phyloP scores from a whole-genome alignment of 2,797 vertebrate species.

The Bovichtus variegatus region DNA sequence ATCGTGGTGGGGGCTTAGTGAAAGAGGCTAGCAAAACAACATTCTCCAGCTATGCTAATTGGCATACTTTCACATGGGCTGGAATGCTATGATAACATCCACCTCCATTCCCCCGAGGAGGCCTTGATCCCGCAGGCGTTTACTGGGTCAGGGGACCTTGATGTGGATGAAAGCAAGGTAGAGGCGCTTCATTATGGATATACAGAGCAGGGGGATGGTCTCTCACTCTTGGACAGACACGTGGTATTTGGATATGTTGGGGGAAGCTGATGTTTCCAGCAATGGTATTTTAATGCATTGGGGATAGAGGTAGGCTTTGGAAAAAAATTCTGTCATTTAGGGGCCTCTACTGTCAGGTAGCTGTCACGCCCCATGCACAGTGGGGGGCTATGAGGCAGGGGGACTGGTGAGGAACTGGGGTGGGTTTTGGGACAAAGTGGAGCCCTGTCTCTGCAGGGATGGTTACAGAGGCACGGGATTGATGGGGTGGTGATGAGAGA shows the following conservation, averaged over 20 bases:
- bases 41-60: slow-evolving; percentile 79
- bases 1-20: slow-evolving; percentile 41
- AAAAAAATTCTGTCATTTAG: slow-evolving; percentile 65
- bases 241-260: slow-evolving; percentile 63
- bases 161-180: slow-evolving; percentile 75
- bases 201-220: slow-evolving; percentile 46
- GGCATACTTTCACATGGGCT: slow-evolving; percentile 78
- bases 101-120: slow-evolving; percentile 68
- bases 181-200: slow-evolving; percentile 68
- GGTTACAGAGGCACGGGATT: slow-evolving; percentile 75
- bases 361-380: slow-evolving; percentile 71
- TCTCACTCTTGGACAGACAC: slow-evolving; percentile 54
- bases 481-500: slow-evolving; percentile 88
- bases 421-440: slow-evolving; percentile 79
- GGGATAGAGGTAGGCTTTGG: slow-evolving; percentile 40
- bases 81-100: slow-evolving; percentile 83
- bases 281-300: slow-evolving; percentile 49
- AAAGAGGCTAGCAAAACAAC: slow-evolving; percentile 72
- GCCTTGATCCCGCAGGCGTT: slow-evolving; percentile 78
- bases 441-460: slow-evolving; percentile 82
- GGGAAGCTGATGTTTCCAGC: slow-evolving; percentile 49
- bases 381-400: slow-evolving; percentile 46
- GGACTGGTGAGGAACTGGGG: slow-evolving; percentile 45
- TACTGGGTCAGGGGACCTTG: slow-evolving; percentile 74
- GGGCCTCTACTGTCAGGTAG: slow-evolving; percentile 73